Conservation (phyloP, 1,140 invertebrate species). For the Papilio dardanus region DNA sequence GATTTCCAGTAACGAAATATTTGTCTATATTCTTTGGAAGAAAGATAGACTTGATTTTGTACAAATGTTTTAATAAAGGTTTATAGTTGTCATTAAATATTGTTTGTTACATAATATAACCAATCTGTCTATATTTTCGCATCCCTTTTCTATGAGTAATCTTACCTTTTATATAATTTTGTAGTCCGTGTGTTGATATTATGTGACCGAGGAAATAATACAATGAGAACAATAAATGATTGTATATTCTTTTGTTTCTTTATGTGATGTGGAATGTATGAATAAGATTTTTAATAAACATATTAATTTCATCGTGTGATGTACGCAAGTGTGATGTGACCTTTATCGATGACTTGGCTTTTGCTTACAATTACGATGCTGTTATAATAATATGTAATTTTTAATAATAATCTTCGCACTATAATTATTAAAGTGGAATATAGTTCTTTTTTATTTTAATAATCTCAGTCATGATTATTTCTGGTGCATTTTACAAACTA, state of each 20-base stretch:
- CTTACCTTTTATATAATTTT: too few relatives aligned
- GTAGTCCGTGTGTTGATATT: background rate
- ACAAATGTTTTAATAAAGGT: too few relatives aligned
- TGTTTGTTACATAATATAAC: too few relatives aligned
- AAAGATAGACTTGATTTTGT: background rate
- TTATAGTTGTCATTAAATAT: too few relatives aligned
- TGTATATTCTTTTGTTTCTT: conserved; percentile 4
- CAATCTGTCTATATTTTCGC: too few relatives aligned
- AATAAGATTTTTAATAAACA: background rate
- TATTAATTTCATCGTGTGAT: too few relatives aligned
- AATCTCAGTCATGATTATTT: too few relatives aligned
- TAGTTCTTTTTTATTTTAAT: too few relatives aligned
- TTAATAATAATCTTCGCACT: background rate
- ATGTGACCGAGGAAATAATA: background rate
- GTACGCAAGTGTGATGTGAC: background rate
- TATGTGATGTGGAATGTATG: conserved; percentile 7
- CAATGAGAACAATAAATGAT: conserved; percentile 2
- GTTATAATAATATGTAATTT: background rate
- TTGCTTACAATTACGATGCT: background rate
- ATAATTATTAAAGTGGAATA: background rate
- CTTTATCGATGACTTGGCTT: conserved; percentile 6
- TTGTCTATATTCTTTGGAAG: background rate
- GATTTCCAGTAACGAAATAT: background rate
- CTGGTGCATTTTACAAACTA: background rate
- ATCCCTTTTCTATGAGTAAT: too few relatives aligned